These are phyloP conservation scores for Pantherophis alleghaniensis DNA, from an alignment of 2,797 vertebrate species.

Conservation along the genomic window DNA sequence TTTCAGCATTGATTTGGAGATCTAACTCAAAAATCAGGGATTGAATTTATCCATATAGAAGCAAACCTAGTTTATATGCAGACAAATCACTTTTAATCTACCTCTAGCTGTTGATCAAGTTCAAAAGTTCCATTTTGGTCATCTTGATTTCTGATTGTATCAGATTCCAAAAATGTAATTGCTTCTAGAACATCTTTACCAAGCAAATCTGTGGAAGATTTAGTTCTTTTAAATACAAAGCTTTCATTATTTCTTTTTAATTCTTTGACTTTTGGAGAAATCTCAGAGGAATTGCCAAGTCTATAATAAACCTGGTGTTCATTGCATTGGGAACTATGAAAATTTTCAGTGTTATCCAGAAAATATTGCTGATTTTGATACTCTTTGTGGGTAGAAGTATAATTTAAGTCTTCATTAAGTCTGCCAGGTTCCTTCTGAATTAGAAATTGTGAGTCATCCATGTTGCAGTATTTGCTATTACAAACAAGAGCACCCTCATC, in stretches of 20 bases:
- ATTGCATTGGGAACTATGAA: constrained; percentile 71
- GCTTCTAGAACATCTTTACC: constrained; percentile 68
- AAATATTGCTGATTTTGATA: constrained; percentile 30
- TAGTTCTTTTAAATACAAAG: constrained; percentile 60
- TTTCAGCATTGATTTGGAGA: neutral
- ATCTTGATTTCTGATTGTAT: constrained; percentile 52
- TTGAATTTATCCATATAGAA: neutral
- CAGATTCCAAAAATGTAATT: constrained; percentile 41
- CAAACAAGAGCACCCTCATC: neutral
- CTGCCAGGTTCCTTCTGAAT: constrained; percentile 11
- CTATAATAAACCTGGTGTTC: constrained; percentile 77
- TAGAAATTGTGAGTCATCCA: neutral
- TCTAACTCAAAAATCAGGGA: neutral
- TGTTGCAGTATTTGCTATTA: neutral
- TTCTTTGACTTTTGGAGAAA: constrained; percentile 77
- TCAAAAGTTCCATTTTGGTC: constrained; percentile 37
- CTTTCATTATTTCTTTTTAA: constrained; percentile 65
- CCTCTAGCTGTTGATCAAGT: constrained; percentile 52
- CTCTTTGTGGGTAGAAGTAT: constrained; percentile 39
- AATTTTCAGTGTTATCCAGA: constrained; percentile 65
- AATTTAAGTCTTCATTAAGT: neutral
- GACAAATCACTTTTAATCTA: constrained; percentile 44
- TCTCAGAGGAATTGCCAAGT: constrained; percentile 76
- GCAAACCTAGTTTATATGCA: neutral
- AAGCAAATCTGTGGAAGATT: constrained; percentile 70